Base-by-base conservation (phyloP, 37 sponge, comb jelly and placozoan species). In the Chondrosia reniformis region DNA sequence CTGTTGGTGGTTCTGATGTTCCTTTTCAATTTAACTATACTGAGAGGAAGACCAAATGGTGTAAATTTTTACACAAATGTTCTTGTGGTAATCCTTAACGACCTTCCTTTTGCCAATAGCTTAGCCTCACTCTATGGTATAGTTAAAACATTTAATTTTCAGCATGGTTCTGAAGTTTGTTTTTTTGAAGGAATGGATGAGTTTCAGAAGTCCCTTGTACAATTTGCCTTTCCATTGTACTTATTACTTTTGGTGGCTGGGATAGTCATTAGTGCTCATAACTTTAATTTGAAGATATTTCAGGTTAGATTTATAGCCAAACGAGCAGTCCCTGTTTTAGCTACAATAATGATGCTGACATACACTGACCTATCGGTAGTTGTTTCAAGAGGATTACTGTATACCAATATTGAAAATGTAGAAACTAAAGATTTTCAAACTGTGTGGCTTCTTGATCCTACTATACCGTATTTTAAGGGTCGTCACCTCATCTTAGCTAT, bases 191-290 rank as follows among this genome's bases (percentile, higher is more conserved):
- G n/a, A n/a, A n/a, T n/a, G n/a, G n/a, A 49, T 49, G 52, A 49
- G 15, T 49, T 49, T 15, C 10, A 15, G 15, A 49, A 49, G 15
- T 10, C 52, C 10, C 52, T 49, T 10, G 15, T 49, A 19, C 52
- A 49, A 10, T 49, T 49, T 49, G 52, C 52, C 15, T 49, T 49
- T 15, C 52, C 52, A 15, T 49, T 49, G 15, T 49, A 87, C 55
- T 64, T 87, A 43, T 42, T 87, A 33, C 40, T 82, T 24, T 25
- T 87, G 8, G 55, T 79, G 21, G 21, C 52, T 28, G 42, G 15
- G 15, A 64, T 87, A 9, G 78, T 74, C 10, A 4, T 77, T 3
- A 22, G 31, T 37, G 34, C 34, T 32, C 33, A 32, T 37, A 4
- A 31, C 4, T 66, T 4, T 7, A 10, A 12, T 4, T 66, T 24